phyloP scores from a whole-genome alignment of 2,113 vertebrate species.

The Lonchura striata region DNA sequence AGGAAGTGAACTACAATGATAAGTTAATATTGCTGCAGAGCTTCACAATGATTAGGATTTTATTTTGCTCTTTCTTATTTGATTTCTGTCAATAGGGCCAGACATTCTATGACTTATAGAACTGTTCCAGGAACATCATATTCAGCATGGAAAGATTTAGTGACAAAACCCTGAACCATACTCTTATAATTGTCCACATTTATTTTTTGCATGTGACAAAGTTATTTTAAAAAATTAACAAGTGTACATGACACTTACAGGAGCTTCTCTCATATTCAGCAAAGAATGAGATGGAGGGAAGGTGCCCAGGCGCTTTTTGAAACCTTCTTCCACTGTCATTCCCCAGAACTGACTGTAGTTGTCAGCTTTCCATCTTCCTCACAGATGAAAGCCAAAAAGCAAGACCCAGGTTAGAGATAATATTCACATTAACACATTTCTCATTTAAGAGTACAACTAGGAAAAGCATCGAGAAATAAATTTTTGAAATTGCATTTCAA shows the following conservation, averaged over 20 bases:
- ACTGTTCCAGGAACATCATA: background rate
- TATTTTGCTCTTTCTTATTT: background rate
- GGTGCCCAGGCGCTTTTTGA: constrained; percentile 72
- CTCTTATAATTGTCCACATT: background rate
- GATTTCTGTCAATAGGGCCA: background rate
- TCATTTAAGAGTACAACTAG: background rate
- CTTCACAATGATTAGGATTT: background rate
- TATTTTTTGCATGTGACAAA: background rate
- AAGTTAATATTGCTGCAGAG: background rate
- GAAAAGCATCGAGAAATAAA: background rate
- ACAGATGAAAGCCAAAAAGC: background rate
- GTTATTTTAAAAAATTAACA: background rate
- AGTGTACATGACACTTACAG: constrained; percentile 46
- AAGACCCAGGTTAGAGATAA: background rate
- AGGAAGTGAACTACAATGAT: background rate
- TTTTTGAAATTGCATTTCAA: background rate
- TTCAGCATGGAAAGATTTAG: background rate
- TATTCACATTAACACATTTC: background rate
- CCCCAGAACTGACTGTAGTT: constrained; percentile 80
- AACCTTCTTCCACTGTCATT: constrained; percentile 77
- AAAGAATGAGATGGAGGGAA: constrained; percentile 68
- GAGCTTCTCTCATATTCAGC: constrained; percentile 69
- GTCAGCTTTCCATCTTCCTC: constrained; percentile 76
- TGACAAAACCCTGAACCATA: background rate
- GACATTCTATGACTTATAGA: background rate